Base-by-base conservation (phyloP, 2,888 invertebrate genomes). In the Glyphotaelius pellucidus region DNA sequence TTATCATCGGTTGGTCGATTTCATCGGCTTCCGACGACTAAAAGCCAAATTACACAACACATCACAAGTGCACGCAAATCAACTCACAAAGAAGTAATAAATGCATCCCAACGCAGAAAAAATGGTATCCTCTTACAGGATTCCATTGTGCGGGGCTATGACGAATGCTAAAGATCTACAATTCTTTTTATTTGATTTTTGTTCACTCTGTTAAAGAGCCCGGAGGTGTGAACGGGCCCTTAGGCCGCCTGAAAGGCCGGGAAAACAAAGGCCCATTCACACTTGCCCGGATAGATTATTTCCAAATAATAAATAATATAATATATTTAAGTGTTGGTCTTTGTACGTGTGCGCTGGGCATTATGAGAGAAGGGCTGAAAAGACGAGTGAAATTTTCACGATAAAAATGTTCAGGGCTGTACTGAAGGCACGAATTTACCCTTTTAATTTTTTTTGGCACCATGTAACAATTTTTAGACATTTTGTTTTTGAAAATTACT, bases 201-300 rank as follows among this genome's bases (percentile, higher is more conserved):
- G 67, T 67, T 67, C 25, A n/a, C 11, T 67, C 67, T 67, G 25
- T 25, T 67, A 83, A 35, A 38, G 32, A 19, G 25, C 83, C 31
- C 83, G 31, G 86, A 86, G 86, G 86, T 86, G 86, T 86, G 86
- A 86, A 86, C 38, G 86, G 30, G 86, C 42, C 38, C 83, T 83
- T 42, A n/a, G 47, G 42, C 86, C 38, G 86, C 9, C 12, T 86
- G 86, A 86, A 86, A 38, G 86, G 86, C 25, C 38, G 47, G n/a
- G 15, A n/a, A 86, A 42, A 86, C 86, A 86, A 86, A 86, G 42
- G 47, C 42, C 86, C 86, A 86, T 86, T 86, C 86, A 86, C 86
- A 86, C 42, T 47, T 47, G 30, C 86, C 86, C 86, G 42, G 86
- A 86, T 86, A 86, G 86, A 86, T 86, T 47, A 86, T 86, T 86